Conservation (phyloP, 2,113 vertebrate species). For the Cottus gobio region DNA sequence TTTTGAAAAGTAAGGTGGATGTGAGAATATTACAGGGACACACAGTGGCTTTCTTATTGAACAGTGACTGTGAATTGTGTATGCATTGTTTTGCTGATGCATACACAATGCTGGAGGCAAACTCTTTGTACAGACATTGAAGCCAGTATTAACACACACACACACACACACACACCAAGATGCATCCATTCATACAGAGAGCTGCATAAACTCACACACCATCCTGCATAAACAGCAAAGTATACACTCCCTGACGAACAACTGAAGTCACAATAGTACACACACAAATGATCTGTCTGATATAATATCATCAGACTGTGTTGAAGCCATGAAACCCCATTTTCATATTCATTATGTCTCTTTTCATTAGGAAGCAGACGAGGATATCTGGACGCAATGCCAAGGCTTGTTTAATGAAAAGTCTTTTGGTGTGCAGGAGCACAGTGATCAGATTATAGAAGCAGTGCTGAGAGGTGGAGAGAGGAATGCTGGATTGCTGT, state of each 20-base stretch:
- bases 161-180: neutral
- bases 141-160: neutral
- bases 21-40: neutral
- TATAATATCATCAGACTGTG: neutral
- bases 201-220: neutral
- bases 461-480: neutral
- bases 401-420: slow-evolving; percentile 22
- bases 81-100: neutral
- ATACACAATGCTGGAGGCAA: neutral
- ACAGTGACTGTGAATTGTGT: neutral
- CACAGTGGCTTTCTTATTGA: neutral
- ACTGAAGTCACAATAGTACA: neutral
- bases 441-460: slow-evolving; percentile 14
- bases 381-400: neutral
- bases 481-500: neutral
- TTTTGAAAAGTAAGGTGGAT: neutral
- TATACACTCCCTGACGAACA: neutral
- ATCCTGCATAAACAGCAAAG: neutral
- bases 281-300: neutral
- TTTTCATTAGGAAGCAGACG: slow-evolving; percentile 11
- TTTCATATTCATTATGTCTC: slow-evolving; percentile 27
- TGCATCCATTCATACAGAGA: neutral
- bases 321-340: neutral
- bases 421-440: slow-evolving; percentile 5
- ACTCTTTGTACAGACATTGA: neutral